Base-by-base conservation (phyloP, 2,888 invertebrate species). In the Athalia circularis region DNA sequence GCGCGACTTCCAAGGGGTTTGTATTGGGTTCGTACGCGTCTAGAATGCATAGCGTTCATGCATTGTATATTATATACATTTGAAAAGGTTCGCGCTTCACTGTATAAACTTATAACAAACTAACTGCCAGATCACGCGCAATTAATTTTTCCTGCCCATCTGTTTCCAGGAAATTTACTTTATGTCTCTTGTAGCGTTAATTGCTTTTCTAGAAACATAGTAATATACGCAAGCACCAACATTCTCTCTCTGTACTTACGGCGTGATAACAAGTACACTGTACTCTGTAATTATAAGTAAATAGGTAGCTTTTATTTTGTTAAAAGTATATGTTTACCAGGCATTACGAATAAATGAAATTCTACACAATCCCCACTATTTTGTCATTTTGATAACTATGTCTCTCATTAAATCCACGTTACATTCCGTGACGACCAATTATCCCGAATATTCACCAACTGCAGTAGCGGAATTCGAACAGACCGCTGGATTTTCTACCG, bases 111-210 rank as follows among this genome's bases (percentile, higher is more conserved):
- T 45, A 15, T 15, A 72, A 72, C 59, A 59, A 65, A 43, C 11
- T 72, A 57, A 72, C 15, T 15, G 15, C 59, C 47, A 45, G 72
- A 59, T 70, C 59, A 72, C 59, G 52, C 13, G 45, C 59, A 72
- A 72, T 59, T 72, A 15, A 72, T 72, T 72, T 72, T 72, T 59
- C 47, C 47, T 45, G 47, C 57, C 70, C 72, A 72, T 72, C 72
- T 59, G 59, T 59, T 13, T 72, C 47, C 57, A 11, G 43, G 72
- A 72, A 47, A 72, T 72, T 59, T 54, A 68, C 15, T 72, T 59
- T 57, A 11, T 13, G 59, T 15, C 72, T 59, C 47, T 45, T 9
- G 8, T 59, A 13, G 72, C n/a, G 72, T 72, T 72, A 72, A 72
- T 57, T 72, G 72, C 72, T 72, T 72, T 29, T 57, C 59, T 72